Evolutionary conservation across 2,113 vertebrate species (phyloP).

Genomic region (Microcebus griseorufus): DNA sequence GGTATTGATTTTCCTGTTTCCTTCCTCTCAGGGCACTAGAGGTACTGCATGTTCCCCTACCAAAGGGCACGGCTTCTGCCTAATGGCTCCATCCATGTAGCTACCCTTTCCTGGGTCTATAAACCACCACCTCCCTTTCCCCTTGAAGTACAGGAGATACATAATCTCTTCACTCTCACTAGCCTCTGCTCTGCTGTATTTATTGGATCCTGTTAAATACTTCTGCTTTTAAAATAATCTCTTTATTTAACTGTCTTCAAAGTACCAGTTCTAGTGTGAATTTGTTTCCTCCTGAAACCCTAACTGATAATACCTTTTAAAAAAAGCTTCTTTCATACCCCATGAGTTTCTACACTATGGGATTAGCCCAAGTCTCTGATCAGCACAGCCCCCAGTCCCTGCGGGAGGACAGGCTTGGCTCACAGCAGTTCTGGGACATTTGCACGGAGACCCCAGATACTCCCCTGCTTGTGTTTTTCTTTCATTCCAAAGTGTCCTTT

Average conservation of each 20-base stretch:
- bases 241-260: background rate
- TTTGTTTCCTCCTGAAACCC: rapidly evolving
- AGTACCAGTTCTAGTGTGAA: rapidly evolving
- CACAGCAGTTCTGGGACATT: background rate
- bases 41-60: too few species aligned
- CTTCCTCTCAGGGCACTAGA: background rate
- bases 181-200: background rate
- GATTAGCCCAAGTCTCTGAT: rapidly evolving
- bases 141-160: background rate
- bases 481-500: background rate
- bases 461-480: background rate
- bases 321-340: too few species aligned
- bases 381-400: too few species aligned
- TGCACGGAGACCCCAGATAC: background rate
- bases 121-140: too few species aligned
- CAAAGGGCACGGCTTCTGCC: background rate
- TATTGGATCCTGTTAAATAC: background rate
- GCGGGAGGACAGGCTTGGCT: too few species aligned
- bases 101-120: background rate
- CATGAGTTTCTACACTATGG: rapidly evolving
- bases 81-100: rapidly evolving
- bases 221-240: background rate
- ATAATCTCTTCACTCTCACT: rapidly evolving
- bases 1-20: too few species aligned
- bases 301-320: too few species aligned